These are phyloP conservation scores for Rhopalosiphum nymphaeae DNA, from an alignment of 2,888 invertebrate species.

Conservation along the genomic window DNA sequence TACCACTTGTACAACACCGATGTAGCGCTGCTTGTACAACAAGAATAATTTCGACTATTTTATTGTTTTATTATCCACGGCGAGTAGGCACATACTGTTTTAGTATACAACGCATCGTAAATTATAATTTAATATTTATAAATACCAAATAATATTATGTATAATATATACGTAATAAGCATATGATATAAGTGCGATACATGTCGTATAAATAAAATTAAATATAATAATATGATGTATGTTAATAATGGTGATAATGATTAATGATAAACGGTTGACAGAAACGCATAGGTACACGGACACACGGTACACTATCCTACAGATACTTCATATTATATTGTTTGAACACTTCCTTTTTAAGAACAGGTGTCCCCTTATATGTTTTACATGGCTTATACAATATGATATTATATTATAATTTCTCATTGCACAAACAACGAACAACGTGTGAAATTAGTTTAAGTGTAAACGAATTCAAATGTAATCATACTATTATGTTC, in stretches of 20 bases:
- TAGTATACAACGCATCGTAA: background rate
- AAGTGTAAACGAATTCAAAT: background rate
- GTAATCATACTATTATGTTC: background rate
- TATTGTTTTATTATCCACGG: background rate
- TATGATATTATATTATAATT: background rate
- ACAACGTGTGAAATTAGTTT: conserved; percentile 4
- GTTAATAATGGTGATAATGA: background rate
- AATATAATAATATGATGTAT: background rate
- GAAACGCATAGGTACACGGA: background rate
- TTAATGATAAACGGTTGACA: background rate
- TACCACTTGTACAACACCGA: background rate
- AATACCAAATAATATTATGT: background rate
- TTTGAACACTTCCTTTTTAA: background rate
- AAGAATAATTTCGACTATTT: conserved; percentile 5
- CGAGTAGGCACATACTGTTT: background rate
- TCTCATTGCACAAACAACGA: background rate
- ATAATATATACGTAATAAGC: background rate
- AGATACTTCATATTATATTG: background rate
- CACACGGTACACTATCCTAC: background rate
- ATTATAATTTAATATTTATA: background rate
- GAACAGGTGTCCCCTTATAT: conserved; percentile 13
- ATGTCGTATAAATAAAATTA: background rate
- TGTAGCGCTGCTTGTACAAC: background rate
- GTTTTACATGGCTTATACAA: background rate
- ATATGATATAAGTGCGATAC: background rate